phyloP scores from a whole-genome alignment of 2,113 vertebrate genomes.

The Menura novaehollandiae region DNA sequence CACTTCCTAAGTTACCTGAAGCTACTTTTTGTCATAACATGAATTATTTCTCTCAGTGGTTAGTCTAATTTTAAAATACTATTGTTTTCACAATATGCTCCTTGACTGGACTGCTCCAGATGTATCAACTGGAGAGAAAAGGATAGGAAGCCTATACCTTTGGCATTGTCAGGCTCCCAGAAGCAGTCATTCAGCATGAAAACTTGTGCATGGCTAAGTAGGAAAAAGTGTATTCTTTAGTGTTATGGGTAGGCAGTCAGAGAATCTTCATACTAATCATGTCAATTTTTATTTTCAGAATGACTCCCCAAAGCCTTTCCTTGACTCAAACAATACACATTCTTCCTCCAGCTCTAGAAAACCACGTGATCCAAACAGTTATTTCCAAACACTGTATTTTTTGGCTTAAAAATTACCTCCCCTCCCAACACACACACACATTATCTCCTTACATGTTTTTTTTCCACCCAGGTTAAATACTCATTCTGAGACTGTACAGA shows the following conservation, averaged over 20 bases:
- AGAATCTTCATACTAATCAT: background rate
- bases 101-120: background rate
- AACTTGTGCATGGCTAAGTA: background rate
- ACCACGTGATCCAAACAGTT: background rate
- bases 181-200: background rate
- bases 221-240: background rate
- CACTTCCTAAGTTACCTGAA: background rate
- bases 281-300: background rate
- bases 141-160: background rate
- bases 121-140: background rate
- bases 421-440: background rate
- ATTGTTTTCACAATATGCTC: background rate
- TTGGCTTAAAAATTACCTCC: background rate
- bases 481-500: background rate
- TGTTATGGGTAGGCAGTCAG: background rate
- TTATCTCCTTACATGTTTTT: background rate
- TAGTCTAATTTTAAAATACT: background rate
- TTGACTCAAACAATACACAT: background rate
- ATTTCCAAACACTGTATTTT: background rate
- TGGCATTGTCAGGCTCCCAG: background rate
- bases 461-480: background rate
- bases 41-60: background rate
- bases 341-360: background rate
- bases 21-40: background rate
- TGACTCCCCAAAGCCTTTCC: background rate